phyloP scores from a whole-genome alignment of 2,113 vertebrate species.

The Phylloscopus whistleri region DNA sequence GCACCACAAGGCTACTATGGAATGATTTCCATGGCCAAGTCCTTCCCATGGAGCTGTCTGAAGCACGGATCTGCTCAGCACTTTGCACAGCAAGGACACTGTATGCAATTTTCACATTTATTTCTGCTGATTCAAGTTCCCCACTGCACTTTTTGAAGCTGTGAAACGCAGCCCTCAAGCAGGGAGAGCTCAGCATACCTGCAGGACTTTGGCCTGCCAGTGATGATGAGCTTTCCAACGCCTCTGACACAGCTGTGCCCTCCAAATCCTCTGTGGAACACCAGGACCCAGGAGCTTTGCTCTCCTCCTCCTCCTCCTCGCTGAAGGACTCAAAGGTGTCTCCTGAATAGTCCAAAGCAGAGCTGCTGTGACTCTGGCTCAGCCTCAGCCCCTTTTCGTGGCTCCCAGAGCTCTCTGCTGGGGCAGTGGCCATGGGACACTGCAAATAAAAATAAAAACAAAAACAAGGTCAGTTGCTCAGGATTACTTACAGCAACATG shows the following conservation, averaged over 20 bases:
- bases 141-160: neutral
- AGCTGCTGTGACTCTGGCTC: neutral
- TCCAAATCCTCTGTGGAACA: neutral
- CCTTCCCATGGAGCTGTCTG: neutral
- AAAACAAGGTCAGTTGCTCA: neutral
- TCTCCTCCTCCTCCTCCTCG: neutral
- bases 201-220: neutral
- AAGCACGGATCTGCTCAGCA: neutral
- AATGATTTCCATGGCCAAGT: neutral
- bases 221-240: rapidly evolving
- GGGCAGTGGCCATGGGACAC: neutral
- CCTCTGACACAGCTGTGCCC: neutral
- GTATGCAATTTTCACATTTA: rapidly evolving
- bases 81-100: neutral
- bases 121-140: neutral
- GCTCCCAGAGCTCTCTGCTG: neutral
- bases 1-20: neutral
- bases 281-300: neutral
- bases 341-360: neutral
- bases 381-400: neutral
- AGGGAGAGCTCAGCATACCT: neutral
- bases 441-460: neutral
- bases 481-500: neutral
- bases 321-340: slow-evolving; percentile 21
- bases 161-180: neutral